Evolutionary conservation across 2,797 vertebrate species (phyloP), one percentile per base, ranked within the genome.

Genomic region (Danio tinwini): DNA sequence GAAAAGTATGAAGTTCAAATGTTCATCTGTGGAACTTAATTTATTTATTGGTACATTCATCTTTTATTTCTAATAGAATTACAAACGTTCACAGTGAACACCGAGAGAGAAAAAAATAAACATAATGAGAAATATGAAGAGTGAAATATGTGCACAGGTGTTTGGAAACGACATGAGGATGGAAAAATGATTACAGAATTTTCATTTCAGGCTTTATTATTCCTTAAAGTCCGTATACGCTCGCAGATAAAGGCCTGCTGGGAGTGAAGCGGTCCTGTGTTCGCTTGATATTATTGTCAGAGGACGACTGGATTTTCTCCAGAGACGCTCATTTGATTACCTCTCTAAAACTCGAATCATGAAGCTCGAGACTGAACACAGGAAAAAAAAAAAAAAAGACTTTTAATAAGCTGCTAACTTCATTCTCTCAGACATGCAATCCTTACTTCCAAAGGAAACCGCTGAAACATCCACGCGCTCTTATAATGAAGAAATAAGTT

Each of bases 321-420:
- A 5, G 83, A 87, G 75, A 76, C 76, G 37, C 47, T 88, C 83
- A 92, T 90, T 85, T 72, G 85, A 92, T 93, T 89, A 89, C 74
- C 55, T 8, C 42, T 44, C 55, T 62, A 89, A n/a, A 89, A 87
- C 87, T 84, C 86, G 77, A 56, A 91, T 89, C 85, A 91, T 88
- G 67, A 81, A 82, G 74, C 14, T 5, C 80, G 55, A 64, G 17
- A 21, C 16, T 50, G 76, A 82, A 83, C 79, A 75, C 81, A 81
- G 29, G 59, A 56, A 81, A 85, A 29, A n/a, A 56, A 81, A 85
- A 29, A n/a, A n/a, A 29, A 3, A 79, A 68, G 29, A 5, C 74
- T 56, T 70, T 80, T 77, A 73, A 83, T 74, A 59, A 84, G 69
- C 44, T 76, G 10, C 69, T 68, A 82, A 85, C 85, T 86, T 74